Percentiles rank a stretch among this genome's conserved stretches.
phyloP scores from a whole-genome alignment of 2,113 vertebrate genomes.

The Rhinolophus sinicus region DNA sequence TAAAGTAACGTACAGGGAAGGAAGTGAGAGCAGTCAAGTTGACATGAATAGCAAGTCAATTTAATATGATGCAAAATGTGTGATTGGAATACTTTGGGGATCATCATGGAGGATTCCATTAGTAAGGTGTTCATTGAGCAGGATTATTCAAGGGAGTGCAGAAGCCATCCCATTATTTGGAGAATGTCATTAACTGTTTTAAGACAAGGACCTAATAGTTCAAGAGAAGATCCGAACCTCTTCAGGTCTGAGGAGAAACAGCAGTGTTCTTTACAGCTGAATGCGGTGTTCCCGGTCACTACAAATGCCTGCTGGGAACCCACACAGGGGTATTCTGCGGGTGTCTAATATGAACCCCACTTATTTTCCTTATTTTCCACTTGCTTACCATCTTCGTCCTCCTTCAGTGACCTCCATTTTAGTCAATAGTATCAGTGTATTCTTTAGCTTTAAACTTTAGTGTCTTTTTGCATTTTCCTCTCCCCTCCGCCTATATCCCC shows the following conservation, averaged over 20 bases:
- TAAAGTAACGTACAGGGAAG: not conserved
- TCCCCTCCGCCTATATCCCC: fast-evolving
- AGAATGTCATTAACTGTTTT: not conserved
- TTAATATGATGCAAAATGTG: not conserved
- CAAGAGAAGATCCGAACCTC: not conserved
- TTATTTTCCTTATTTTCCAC: not conserved
- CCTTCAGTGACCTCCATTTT: not conserved
- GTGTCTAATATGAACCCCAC: not conserved
- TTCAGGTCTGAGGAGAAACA: not conserved
- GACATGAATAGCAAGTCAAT: not conserved
- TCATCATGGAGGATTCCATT: not conserved
- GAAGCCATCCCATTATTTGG: not conserved
- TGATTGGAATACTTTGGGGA: not conserved
- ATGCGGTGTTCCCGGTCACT: not conserved
- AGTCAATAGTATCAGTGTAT: not conserved
- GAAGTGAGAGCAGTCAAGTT: not conserved
- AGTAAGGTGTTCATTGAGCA: not conserved
- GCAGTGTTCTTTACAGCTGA: not conserved
- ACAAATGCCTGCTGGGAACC: not conserved
- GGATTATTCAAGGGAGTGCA: not conserved
- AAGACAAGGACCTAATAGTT: not conserved
- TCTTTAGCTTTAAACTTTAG: not conserved
- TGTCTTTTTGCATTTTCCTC: not conserved
- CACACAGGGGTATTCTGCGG: not conserved
- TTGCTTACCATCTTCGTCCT: not conserved